Evolutionary conservation across 2,888 invertebrate genomes (phyloP), one percentile per base, ranked within the genome.

Genomic region (Erpobdella octoculata): DNA sequence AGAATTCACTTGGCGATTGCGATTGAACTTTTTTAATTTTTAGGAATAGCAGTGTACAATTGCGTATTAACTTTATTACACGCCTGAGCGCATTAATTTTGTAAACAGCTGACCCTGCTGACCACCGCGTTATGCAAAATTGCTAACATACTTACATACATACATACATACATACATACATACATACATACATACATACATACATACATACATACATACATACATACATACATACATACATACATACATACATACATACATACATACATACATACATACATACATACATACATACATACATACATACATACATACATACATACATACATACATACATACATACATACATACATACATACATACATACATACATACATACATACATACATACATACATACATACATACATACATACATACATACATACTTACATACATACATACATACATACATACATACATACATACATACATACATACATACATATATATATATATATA

Each of bases 381-480:
- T 38, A 36, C 66, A 12, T n/a, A 41, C 46, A n/a, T n/a, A 41
- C 46, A 41, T n/a, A 41, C 46, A 15, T 41, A 41, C 46, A 36
- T 35, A 66, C 37, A 36, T 38, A 38, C 37, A 66, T n/a, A 36
- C 37, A 66, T 38, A 37, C 38, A 66, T n/a, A 41, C 46, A 15
- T n/a, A n/a, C 46, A 41, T 41, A 15, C 46, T 41, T n/a, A 41
- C 46, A 41, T n/a, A 41, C 46, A 41, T 41, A 41, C 46, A 41
- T n/a, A 41, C 46, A 41, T n/a, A 15, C n/a, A 15, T 41, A 15
- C 46, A 15, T n/a, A 15, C 46, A 15, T 41, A 15, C 46, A 41
- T n/a, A 41, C 46, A 41, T n/a, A 65, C 65, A 36, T 12, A 65
- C 65, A 36, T 35, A 65, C 35, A 15, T 12, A 31, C 65, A 12